Conservation (phyloP, 1,140 invertebrate genomes). For the Dendroctonus ponderosae region DNA sequence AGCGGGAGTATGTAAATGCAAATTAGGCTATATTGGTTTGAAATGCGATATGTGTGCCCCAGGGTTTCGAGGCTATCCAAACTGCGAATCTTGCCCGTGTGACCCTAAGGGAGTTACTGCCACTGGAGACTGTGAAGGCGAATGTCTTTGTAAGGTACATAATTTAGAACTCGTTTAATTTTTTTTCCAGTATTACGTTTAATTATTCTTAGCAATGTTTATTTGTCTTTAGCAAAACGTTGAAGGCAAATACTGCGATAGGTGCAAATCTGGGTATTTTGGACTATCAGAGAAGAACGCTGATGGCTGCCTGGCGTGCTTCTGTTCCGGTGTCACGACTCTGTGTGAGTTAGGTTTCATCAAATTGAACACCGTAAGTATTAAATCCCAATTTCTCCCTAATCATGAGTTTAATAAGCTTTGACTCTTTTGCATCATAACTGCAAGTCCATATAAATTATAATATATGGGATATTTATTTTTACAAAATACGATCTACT, state of each 20-base stretch:
- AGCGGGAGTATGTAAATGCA: conserved; percentile 79
- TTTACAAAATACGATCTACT: too few species aligned
- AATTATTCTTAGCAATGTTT: conserved; percentile 33
- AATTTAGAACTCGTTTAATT: neutral
- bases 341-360: conserved; percentile 67
- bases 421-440: too few species aligned
- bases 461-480: too few species aligned
- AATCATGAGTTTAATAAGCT: neutral
- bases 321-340: conserved; percentile 84
- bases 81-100: conserved; percentile 80
- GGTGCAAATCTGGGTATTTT: conserved; percentile 83
- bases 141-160: conserved; percentile 79
- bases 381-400: neutral
- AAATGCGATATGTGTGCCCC: conserved; percentile 82
- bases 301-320: conserved; percentile 84
- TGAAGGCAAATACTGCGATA: conserved; percentile 74
- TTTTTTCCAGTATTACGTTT: conserved; percentile 6
- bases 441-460: too few species aligned
- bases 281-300: conserved; percentile 72
- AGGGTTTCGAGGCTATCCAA: conserved; percentile 76
- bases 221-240: conserved; percentile 61
- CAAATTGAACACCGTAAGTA: conserved; percentile 58
- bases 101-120: conserved; percentile 70
- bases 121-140: conserved; percentile 72
- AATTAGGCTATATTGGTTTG: conserved; percentile 75